Base-by-base conservation (phyloP, 2,797 vertebrate genomes). In the Mormyrus hasselquistii region DNA sequence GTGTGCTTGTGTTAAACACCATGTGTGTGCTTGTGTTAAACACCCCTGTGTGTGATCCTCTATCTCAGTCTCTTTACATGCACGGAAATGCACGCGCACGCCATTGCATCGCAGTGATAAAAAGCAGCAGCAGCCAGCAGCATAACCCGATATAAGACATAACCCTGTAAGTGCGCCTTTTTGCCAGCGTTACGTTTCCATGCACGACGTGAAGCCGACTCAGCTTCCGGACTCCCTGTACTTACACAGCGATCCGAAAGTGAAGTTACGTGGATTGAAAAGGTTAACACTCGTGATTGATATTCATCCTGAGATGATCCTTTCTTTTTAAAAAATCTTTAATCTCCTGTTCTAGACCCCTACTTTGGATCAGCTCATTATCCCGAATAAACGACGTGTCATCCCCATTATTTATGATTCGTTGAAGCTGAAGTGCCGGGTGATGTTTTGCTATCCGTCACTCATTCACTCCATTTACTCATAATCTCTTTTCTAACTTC, bases 311-410 rank as follows among this genome's bases (percentile, higher is more conserved):
- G 95, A 96, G 95, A 96, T 96, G 96, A 96, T 96, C 96, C 96
- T 89, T 87, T 87, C 96, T 96, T 96, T 87, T 85, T 96, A 96
- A 96, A 97, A 97, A 97, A 97, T 97, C 96, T 96, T 97, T 97
- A 97, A 97, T 97, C 96, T 96, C 95, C 96, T 95, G 94, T 96
- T 95, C 96, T 95, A 95, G 95, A 94, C 94, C 94, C 94, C 94
- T 94, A 95, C 96, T 96, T 96, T 93, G 93, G 96, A 96, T 96
- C 96, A 96, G 95, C 96, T 96, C 96, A 96, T 97, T 97, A 97
- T 96, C 95, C 95, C 91, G 91, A 96, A 96, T 96, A 96, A 96
- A 95, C 94, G 94, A 96, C 95, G 95, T 95, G 94, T 96, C 95
- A 95, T 95, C 95, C 94, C 94, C 94, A 95, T 95, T 95, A 96